Evolutionary conservation across 1,140 invertebrate genomes (phyloP).

Genomic region (Brachionus plicatilis): DNA sequence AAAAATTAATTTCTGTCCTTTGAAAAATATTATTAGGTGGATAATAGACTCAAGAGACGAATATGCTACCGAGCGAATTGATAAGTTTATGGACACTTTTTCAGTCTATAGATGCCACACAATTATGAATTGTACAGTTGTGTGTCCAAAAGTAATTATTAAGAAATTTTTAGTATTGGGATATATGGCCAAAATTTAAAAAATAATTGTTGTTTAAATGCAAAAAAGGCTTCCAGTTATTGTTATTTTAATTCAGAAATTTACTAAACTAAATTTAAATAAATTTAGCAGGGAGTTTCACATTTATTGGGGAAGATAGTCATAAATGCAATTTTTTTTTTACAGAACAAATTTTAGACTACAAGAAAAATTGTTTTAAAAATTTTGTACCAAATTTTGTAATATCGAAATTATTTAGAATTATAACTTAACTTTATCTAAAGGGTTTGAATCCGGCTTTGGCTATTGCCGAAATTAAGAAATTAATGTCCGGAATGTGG

Average conservation of each 20-base stretch:
- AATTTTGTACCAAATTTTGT: no score
- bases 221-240: no score
- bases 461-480: constrained; percentile 91
- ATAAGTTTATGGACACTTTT: constrained; percentile 79
- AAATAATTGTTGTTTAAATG: constrained; percentile 12
- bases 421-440: not conserved
- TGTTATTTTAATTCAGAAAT: no score
- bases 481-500: constrained; percentile 64
- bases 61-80: constrained; percentile 70
- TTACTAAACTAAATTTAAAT: no score
- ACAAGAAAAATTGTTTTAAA: no score
- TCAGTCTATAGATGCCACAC: constrained; percentile 93
- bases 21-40: constrained; percentile 64
- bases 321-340: not conserved
- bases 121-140: constrained; percentile 95
- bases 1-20: not conserved
- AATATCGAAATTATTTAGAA: no score
- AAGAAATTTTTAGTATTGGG: not conserved
- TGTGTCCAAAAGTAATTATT: constrained; percentile 78
- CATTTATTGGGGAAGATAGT: not conserved
- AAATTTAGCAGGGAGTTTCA: no score
- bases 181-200: not conserved
- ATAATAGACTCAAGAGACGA: constrained; percentile 94
- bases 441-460: constrained; percentile 84
- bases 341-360: no score